Evolutionary conservation across 2,888 invertebrate genomes (phyloP), one percentile per base, ranked within the genome.

Genomic region (Drosophila diplacantha): DNA sequence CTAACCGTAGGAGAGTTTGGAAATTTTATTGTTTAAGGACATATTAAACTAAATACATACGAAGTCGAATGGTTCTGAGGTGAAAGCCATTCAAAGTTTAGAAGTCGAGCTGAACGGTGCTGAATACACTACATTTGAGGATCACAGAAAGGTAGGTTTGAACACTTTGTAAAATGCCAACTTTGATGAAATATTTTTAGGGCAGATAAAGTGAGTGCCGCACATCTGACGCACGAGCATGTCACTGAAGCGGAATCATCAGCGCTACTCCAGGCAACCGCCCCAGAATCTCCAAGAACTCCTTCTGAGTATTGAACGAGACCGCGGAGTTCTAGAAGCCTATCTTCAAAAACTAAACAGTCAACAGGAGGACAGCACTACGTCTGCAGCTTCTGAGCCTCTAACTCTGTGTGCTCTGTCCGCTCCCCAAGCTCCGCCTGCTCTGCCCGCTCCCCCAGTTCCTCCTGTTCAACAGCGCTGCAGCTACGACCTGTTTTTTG

Each of bases 401-500:
- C 6, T 20, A 22, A 31, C 20, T n/a, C 4, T 3, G 2, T 16
- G 32, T n/a, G 3, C 12, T 18, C 31, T 22, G 8, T 16, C 6
- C 20, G 18, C 14, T 14, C 14, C 20, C 6, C 14, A 55, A 0
- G 39, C 37, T 5, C 18, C 20, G 2, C 26, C 43, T 26, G 26
- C 14, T 26, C 22, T 29, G 8, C 12, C 0, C 7, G 14, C 22
- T n/a, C 22, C n/a, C 2, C 1, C 66, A 1, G 44, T 31, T 7
- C 29, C 26, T 9, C 18, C 29, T 31, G 44, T 20, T 3, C 44
- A 8, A 8, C 73, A 70, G 14, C 72, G 64, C 7, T 79, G 83
- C 39, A 82, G 78, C 44, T 85, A 85, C 47, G 85, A 85, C 50
- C 60, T 85, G 53, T 85, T 86, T 43, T 85, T 85, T 22, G 86